Evolutionary conservation across 2,113 vertebrate genomes (phyloP).

Genomic region (Centropristis striata): DNA sequence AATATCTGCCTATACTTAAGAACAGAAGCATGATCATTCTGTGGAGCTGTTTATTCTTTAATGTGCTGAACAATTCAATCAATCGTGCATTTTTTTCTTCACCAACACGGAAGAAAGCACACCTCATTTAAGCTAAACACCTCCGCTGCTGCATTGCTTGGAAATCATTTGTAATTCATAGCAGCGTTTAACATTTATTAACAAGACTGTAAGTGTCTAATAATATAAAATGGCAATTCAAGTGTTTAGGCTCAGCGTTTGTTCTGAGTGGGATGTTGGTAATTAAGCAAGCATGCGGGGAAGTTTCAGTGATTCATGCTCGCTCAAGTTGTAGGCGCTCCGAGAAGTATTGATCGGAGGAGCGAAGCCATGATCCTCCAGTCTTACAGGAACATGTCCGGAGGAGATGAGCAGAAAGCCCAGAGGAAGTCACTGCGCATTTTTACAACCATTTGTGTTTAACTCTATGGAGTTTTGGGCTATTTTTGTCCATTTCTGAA

Average conservation of each 20-base stretch:
- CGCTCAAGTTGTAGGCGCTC: constrained; percentile 7
- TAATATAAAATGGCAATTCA: constrained; percentile 10
- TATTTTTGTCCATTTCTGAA: too few species aligned
- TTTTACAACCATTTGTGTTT: constrained; percentile 9
- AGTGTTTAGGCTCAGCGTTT: constrained; percentile 20
- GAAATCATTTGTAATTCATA: constrained; percentile 38
- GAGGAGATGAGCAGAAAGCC: neutral
- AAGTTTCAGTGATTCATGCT: constrained; percentile 18
- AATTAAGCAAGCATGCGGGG: constrained; percentile 25
- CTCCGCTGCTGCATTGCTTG: constrained; percentile 17
- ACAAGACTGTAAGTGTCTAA: constrained; percentile 31
- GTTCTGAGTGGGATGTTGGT: constrained; percentile 38
- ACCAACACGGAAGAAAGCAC: constrained; percentile 13
- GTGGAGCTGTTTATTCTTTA: constrained; percentile 28
- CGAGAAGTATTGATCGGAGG: constrained; percentile 24
- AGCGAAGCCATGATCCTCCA: neutral
- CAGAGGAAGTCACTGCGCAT: constrained; percentile 1
- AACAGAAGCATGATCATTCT: constrained; percentile 5
- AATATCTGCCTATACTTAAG: neutral
- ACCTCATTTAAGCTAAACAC: constrained; percentile 42
- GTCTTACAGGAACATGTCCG: neutral
- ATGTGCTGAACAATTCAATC: constrained; percentile 18
- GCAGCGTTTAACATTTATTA: constrained; percentile 36
- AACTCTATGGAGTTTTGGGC: too few species aligned
- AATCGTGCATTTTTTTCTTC: constrained; percentile 7